phyloP scores from a whole-genome alignment of 2,113 vertebrate genomes.

The Mustela nigripes region DNA sequence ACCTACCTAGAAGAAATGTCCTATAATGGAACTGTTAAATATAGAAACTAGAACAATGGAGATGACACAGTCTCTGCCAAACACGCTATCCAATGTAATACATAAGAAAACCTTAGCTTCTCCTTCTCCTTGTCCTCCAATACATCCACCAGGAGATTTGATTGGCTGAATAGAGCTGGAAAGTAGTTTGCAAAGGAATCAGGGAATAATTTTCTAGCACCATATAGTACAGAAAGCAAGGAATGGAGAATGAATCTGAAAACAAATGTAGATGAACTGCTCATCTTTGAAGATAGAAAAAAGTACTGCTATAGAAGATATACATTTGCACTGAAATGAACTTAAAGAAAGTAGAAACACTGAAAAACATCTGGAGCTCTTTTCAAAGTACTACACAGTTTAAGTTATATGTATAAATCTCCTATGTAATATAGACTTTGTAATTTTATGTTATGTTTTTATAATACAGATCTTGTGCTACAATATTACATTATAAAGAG shows the following conservation, averaged over 20 bases:
- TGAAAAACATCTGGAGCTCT: not conserved
- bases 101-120: not conserved
- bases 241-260: not conserved
- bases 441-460: conserved; percentile 22
- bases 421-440: not conserved
- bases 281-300: not conserved
- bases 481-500: not conserved
- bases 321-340: not conserved
- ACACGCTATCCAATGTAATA: no score
- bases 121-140: not conserved
- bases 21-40: not conserved
- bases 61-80: not conserved
- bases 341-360: not conserved
- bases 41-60: not conserved
- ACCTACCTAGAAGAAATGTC: not conserved
- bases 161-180: not conserved
- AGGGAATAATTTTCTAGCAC: not conserved
- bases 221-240: not conserved
- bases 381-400: not conserved
- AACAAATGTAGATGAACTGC: not conserved
- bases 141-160: not conserved
- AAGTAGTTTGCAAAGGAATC: not conserved
- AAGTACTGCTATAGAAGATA: not conserved
- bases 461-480: not conserved
- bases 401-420: not conserved